Evolutionary conservation across 2,797 vertebrate genomes (phyloP).

Genomic region (Sphenopsis melanotis): DNA sequence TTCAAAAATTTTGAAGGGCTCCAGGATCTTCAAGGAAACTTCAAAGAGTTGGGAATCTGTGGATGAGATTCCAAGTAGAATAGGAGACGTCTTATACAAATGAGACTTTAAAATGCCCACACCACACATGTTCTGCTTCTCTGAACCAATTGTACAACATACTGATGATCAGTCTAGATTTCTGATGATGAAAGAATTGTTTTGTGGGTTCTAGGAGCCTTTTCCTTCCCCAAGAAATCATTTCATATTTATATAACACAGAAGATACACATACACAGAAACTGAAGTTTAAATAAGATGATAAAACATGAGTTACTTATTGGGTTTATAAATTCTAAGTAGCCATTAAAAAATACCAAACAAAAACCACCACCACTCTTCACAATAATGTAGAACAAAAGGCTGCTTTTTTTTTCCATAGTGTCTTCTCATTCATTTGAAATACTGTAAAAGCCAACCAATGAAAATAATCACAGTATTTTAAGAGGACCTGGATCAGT

Average conservation of each 20-base stretch:
- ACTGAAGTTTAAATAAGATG: neutral
- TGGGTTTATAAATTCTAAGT: neutral
- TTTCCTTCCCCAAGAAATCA: neutral
- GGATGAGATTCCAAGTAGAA: constrained; percentile 71
- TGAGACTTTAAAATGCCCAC: constrained; percentile 2
- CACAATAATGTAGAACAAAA: neutral
- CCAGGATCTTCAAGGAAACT: constrained; percentile 69
- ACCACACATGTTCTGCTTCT: neutral
- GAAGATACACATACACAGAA: neutral
- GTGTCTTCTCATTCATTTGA: neutral
- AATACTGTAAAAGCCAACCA: neutral
- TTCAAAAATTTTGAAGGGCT: constrained; percentile 71
- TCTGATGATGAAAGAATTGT: neutral
- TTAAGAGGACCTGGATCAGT: neutral
- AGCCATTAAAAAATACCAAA: neutral
- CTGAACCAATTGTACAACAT: neutral
- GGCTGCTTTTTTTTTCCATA: neutral
- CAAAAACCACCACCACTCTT: neutral
- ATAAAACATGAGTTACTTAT: neutral
- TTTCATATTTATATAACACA: neutral
- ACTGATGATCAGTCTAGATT: neutral
- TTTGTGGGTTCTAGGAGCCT: neutral
- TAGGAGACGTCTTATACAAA: constrained; percentile 60
- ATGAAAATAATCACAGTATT: neutral
- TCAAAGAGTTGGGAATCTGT: constrained; percentile 70